Base-by-base conservation (phyloP, 2,797 vertebrate species). In the Semaprochilodus insignis region DNA sequence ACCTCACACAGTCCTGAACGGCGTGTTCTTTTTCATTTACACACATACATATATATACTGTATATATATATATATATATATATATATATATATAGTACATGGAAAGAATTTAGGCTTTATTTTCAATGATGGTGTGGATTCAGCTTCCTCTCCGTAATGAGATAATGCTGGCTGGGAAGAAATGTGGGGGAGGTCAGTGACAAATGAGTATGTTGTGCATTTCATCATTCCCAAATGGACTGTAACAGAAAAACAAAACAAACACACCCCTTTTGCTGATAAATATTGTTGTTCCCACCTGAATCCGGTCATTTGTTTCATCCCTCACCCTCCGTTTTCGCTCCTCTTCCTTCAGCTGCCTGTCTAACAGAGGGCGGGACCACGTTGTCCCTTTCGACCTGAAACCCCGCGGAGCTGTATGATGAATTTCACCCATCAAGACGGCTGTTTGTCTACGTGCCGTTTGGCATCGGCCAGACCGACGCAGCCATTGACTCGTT, bases 281-380 rank as follows among this genome's bases (percentile, higher is more conserved):
- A 59, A 85, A 83, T 86, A 78, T 87, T 52, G 90, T 92, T 89
- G 80, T 90, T 86, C 81, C 86, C 87, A 85, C 54, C 77, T 85
- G 90, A 89, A 86, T 89, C 73, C 92, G 94, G 87, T 93, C 87
- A 88, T 90, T 84, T 92, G 85, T 90, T 44, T 85, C 90, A 90
- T 93, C 91, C 93, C 94, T 95, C 83, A 95, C 91, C 90, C 93
- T 89, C 91, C 85, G 90, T 95, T 94, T 94, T 90, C 93, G 71
- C 93, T 95, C 87, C 87, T 86, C 74, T 92, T 89, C 94, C 94
- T 93, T 93, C 93, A 95, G 94, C 94, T 94, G 91, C 88, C 94
- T 89, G 92, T 95, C 92, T 95, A 93, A 94, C 90, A 92, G 91
- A 92, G 87, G 93, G 92, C 85, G 90, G 90, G 90, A 90, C 90